phyloP scores from a whole-genome alignment of 2,113 vertebrate species.

The Platanista minor region DNA sequence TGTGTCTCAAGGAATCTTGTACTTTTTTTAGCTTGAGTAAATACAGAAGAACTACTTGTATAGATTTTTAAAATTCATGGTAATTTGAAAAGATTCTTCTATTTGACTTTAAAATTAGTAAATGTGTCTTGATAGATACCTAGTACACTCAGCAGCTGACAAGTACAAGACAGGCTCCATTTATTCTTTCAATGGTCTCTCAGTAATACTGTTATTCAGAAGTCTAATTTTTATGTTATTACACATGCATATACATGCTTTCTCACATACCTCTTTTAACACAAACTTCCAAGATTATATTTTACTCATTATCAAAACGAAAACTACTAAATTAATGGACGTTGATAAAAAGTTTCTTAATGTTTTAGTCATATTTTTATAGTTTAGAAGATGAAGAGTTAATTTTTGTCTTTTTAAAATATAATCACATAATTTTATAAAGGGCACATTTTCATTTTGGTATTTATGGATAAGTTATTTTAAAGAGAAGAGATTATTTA shows the following conservation, averaged over 20 bases:
- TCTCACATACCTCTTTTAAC: conserved; percentile 58
- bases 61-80: conserved; percentile 43
- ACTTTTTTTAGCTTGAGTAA: conserved; percentile 6
- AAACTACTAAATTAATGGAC: conserved; percentile 70
- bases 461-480: conserved; percentile 75
- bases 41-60: background rate
- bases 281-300: conserved; percentile 55
- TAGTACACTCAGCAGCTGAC: background rate
- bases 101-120: conserved; percentile 38
- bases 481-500: conserved; percentile 73
- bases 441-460: conserved; percentile 73
- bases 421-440: conserved; percentile 76
- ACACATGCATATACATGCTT: background rate
- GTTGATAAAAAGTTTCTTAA: conserved; percentile 72
- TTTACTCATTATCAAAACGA: conserved; percentile 69
- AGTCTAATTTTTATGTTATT: conserved; percentile 69
- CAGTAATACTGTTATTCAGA: conserved; percentile 62
- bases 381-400: conserved; percentile 69
- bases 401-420: conserved; percentile 68
- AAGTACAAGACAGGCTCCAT: conserved; percentile 39
- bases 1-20: background rate
- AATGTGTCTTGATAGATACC: background rate
- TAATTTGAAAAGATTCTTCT: conserved; percentile 50
- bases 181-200: conserved; percentile 30
- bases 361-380: conserved; percentile 63